Base-by-base conservation (phyloP, 2,797 vertebrate genomes). In the Dendrocincla fuliginosa region DNA sequence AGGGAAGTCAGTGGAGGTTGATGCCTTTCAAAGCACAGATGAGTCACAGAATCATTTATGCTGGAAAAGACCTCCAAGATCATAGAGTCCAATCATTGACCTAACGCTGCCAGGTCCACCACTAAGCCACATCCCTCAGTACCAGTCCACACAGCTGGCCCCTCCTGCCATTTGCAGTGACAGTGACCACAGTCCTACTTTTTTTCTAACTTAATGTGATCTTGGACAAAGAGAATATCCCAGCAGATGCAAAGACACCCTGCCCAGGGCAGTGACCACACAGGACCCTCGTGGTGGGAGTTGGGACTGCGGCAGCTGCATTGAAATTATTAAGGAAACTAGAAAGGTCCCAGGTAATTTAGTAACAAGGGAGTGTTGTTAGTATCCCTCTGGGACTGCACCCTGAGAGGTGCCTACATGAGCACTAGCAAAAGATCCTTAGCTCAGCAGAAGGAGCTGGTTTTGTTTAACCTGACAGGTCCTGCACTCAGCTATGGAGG, bases 271-370 rank as follows among this genome's bases (percentile, higher is more conserved):
- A 52, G 39, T 2, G 46, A 39, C 42, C 53, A 13, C 22, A 15
- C 0, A 0, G 24, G 64, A 27, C 6, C 27, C 28, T 0, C 0
- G 0, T 37, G 2, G 6, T 18, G 32, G 11, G 22, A 69, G 47
- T 5, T 24, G 17, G 22, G 49, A 23, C 32, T 77, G 69, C 23
- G 59, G 32, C 32, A 50, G 25, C 53, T 2, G 1, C 23, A 2
- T 10, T 25, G 78, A 57, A 59, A 60, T 28, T 20, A 28, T 23
- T 22, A 35, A 47, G 10, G 44, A 83, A 91, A 41, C 3, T 20
- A 37, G 57, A 61, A 63, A 25, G 3, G 5, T 52, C 30, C 5
- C 15, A n/a, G 27, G 7, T 39, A 68, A 75, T 92, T 84, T 35
- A 52, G 50, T 18, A 73, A 30, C 14, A 39, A 79, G 42, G 16